phyloP scores from a whole-genome alignment of 1,140 invertebrate genomes.

The Aphelinus certus region DNA sequence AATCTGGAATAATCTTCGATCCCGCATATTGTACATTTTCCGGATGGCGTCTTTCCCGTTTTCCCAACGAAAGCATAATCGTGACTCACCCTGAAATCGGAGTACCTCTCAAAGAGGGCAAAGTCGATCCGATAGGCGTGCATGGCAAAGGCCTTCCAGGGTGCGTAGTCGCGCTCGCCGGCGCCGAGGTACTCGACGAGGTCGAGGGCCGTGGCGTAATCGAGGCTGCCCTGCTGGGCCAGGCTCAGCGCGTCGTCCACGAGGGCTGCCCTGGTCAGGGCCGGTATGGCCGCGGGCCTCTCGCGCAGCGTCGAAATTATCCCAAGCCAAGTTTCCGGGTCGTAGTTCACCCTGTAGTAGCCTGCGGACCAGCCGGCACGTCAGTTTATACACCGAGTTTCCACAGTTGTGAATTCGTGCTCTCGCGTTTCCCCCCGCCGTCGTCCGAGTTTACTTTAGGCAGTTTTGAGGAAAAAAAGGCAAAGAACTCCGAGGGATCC shows the following conservation, averaged over 20 bases:
- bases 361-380: conserved; percentile 53
- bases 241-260: conserved; percentile 68
- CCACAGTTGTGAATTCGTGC: no score
- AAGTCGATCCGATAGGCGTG: conserved; percentile 65
- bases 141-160: conserved; percentile 68
- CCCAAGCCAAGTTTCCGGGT: conserved; percentile 70
- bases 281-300: conserved; percentile 66
- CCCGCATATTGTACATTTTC: no score
- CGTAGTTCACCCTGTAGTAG: conserved; percentile 75
- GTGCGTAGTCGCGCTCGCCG: conserved; percentile 56
- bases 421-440: no score
- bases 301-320: conserved; percentile 63
- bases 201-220: conserved; percentile 70
- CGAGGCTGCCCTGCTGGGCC: conserved; percentile 66
- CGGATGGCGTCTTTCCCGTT: no score
- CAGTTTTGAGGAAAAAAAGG: no score
- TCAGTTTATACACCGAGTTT: no score
- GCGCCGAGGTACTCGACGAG: conserved; percentile 25
- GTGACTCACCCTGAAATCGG: conserved; percentile 48
- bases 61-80: no score
- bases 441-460: no score
- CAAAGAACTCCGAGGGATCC: no score
- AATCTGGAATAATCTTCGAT: no score
- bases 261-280: conserved; percentile 68
- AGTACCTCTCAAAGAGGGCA: conserved; percentile 53